Percentiles rank a stretch among this genome's conserved stretches.
These are phyloP conservation scores for Eupeodes luniger DNA, from an alignment of 2,888 invertebrate genomes.

Conservation along the genomic window DNA sequence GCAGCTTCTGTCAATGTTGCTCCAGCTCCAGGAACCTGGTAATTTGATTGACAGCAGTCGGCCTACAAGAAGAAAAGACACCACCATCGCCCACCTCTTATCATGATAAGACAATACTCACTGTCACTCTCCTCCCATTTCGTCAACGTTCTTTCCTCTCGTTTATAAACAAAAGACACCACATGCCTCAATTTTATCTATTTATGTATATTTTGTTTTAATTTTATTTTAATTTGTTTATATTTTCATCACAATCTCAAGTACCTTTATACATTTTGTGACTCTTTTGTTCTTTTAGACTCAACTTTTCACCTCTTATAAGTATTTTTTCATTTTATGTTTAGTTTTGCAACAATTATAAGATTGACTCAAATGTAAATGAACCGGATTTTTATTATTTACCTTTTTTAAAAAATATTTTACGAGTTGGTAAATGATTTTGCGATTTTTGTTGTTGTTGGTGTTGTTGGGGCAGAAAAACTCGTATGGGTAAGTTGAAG, in stretches of 20 bases:
- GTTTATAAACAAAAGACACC: slow-evolving; percentile 12
- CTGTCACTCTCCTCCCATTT: slow-evolving; percentile 45
- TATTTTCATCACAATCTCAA: slow-evolving; percentile 13
- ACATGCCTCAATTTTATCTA: slow-evolving; percentile 48
- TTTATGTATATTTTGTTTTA: slow-evolving; percentile 23
- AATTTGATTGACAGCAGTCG: slow-evolving; percentile 42
- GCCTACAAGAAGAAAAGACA: neutral
- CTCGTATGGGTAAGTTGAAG: neutral
- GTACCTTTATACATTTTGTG: slow-evolving; percentile 2
- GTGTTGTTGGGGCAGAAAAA: neutral
- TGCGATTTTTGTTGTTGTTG: neutral
- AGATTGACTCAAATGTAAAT: slow-evolving; percentile 64
- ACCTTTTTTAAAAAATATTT: neutral
- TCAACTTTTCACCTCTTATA: slow-evolving; percentile 43
- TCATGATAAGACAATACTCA: slow-evolving; percentile 43
- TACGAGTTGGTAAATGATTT: neutral
- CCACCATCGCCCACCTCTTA: slow-evolving; percentile 61
- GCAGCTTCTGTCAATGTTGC: slow-evolving; percentile 83
- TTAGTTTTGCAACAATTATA: slow-evolving; percentile 73
- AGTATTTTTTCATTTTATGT: slow-evolving; percentile 41
- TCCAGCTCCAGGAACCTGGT: slow-evolving; percentile 84
- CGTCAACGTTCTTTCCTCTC: slow-evolving; percentile 58
- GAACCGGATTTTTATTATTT: slow-evolving; percentile 8
- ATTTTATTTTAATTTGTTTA: neutral
- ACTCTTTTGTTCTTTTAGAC: slow-evolving; percentile 18